Base-by-base conservation (phyloP, 2,113 vertebrate species). In the Larimichthys crocea region DNA sequence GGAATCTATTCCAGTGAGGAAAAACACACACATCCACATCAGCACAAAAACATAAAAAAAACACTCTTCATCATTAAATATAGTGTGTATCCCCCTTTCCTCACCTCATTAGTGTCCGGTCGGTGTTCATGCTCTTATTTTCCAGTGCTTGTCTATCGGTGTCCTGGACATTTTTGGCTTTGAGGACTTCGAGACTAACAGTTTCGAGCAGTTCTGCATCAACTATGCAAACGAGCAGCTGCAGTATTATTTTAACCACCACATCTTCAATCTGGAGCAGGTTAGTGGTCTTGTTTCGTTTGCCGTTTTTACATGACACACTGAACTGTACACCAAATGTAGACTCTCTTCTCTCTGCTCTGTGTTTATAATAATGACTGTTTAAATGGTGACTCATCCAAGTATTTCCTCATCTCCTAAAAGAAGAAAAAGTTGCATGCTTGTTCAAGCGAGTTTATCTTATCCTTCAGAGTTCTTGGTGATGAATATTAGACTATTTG, bases 201-300 rank as follows among this genome's bases (percentile, higher is more conserved):
- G 98, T 88, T 99, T 99, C 24, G 98, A 99, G 84, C 98, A 99
- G 90, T 99, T 99, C 92, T 99, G 98, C 90, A 99, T 99, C 88
- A 99, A 99, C 92, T 99, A 99, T n/a, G 98, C 98, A 81, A 99
- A 99, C 0, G 98, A 99, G 86, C 98, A 99, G 93, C 96, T 99
- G 57, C 98, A 99, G 93, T 98, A 99, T 94, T 99, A 99, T 92
- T 99, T 99, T 94, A 99, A 98, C 85, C 96, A 99, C 82, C 98
- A 99, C 88, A 99, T 99, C 88, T 99, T 99, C 92, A 99, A 96
- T 79, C 92, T 99, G 79, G 98, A 99, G 79, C 98, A 99, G 97
- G 98, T 98, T 84, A 95, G 94, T 24, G 12, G 1, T n/a, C 15
- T 12, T 1, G 2, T 61, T 84, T 72, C 7, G 0, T 46, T 60